phyloP scores from a whole-genome alignment of 2,797 vertebrate species.

The Gymnodraco acuticeps region DNA sequence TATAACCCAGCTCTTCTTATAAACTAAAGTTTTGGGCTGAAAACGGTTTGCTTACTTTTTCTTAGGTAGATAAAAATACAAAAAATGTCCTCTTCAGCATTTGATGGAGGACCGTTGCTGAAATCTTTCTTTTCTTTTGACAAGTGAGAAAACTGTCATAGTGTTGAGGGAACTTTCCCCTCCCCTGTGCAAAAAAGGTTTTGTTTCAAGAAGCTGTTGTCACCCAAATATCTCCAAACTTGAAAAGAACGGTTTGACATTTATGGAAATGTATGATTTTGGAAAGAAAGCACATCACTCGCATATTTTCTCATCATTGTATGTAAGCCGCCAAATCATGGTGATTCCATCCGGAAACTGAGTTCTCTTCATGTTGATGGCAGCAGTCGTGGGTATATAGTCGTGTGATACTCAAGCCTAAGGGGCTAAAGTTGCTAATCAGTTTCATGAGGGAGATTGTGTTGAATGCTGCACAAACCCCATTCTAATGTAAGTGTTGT shows the following conservation, averaged over 20 bases:
- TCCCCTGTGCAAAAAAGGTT: conserved; percentile 1
- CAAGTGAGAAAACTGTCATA: conserved; percentile 1
- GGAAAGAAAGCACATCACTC: too few relatives aligned
- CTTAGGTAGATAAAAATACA: conserved; percentile 16
- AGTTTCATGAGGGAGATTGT: too few relatives aligned
- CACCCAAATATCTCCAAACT: neutral
- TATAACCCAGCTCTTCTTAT: conserved; percentile 28
- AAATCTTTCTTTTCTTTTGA: conserved; percentile 6
- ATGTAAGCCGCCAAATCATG: too few relatives aligned
- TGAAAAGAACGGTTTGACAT: neutral
- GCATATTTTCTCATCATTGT: too few relatives aligned
- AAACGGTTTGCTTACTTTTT: conserved; percentile 29
- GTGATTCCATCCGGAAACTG: too few relatives aligned
- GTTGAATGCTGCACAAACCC: too few relatives aligned
- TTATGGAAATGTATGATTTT: neutral
- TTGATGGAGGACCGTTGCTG: neutral
- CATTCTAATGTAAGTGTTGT: too few relatives aligned
- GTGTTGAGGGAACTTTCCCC: neutral
- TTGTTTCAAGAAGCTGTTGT: neutral
- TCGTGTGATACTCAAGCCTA: too few relatives aligned
- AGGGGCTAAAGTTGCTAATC: too few relatives aligned
- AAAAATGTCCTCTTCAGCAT: conserved; percentile 19
- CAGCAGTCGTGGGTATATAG: too few relatives aligned
- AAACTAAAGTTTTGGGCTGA: conserved; percentile 30
- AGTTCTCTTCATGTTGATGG: too few relatives aligned